Base-by-base conservation (phyloP, 2,113 vertebrate species). In the Bujurquina vittata region DNA sequence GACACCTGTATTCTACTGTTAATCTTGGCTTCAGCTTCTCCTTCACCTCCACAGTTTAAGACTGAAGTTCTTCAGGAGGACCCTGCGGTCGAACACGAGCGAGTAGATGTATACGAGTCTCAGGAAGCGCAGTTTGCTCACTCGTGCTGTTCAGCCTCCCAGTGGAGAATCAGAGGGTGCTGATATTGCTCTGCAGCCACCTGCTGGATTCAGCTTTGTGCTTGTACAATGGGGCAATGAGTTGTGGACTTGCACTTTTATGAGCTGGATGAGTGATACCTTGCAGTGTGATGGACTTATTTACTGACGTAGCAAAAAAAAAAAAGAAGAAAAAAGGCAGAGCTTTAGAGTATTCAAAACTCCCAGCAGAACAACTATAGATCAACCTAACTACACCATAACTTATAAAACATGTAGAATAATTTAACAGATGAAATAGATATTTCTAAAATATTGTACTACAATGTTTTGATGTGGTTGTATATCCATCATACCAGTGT, bases 391-490 rank as follows among this genome's bases (percentile, higher is more conserved):
- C 83, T 87, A 86, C 87, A 89, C 89, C 86, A 77, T 90, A 87
- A 91, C 84, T 91, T 91, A 91, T 91, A 85, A 91, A 83, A 86
- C 87, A 67, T 87, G 87, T 94, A 92, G 91, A 93, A 23, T 81
- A 86, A 83, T 57, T 65, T 76, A 81, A 86, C 90, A 92, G 78
- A 93, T 85, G 35, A 82, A 87, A 86, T 88, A 88, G 80, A 87
- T 92, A 92, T 93, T 92, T 93, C 90, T 92, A 91, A 88, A 79
- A 85, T 93, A 92, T 94, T 95, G 94, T 96, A 96, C 94, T 93
- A 93, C 96, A 95, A 94, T 96, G 97, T 97, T 97, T 97, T 96
- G 96, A 97, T 96, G 96, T 99, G 96, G 95, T 97, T 95, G 95
- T 97, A 95, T 96, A 96, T 96, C 83, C 96, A 96, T 98, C 95